A percentile compares a stretch with the other conserved stretches of the same genome.
phyloP scores from a whole-genome alignment of 2,888 invertebrate genomes.

The Drosophila dives region DNA sequence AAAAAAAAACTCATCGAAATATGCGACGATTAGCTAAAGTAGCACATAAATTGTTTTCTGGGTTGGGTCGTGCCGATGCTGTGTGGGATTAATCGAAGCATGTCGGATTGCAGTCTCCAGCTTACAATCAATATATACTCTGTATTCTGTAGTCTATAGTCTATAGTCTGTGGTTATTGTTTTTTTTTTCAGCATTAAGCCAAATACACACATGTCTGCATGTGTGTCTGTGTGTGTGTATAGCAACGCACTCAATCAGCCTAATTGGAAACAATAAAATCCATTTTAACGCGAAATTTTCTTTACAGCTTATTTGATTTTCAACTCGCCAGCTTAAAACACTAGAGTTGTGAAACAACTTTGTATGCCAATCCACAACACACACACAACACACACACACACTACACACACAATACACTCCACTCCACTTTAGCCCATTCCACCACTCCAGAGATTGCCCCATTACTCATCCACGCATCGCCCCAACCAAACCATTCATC shows the following conservation, averaged over 20 bases:
- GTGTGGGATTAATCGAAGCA: constrained; percentile 66
- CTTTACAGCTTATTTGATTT: constrained; percentile 74
- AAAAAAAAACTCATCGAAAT: constrained; percentile 2
- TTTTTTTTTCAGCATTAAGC: neutral
- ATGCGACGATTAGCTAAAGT: constrained; percentile 68
- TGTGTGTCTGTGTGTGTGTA: neutral
- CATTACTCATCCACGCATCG: constrained; percentile 44
- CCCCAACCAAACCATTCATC: constrained; percentile 18
- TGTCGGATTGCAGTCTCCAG: constrained; percentile 40
- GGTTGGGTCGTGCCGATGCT: constrained; percentile 43
- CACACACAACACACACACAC: neutral
- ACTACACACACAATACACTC: neutral
- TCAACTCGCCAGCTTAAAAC: constrained; percentile 32
- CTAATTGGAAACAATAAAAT: constrained; percentile 77
- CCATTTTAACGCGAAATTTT: constrained; percentile 75
- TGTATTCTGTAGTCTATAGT: constrained; percentile 3
- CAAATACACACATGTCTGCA: neutral
- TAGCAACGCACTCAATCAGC: constrained; percentile 67
- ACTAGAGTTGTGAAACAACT: constrained; percentile 33
- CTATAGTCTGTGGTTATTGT: neutral
- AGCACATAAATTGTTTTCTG: constrained; percentile 62
- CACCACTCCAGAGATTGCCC: constrained; percentile 33
- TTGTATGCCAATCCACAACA: constrained; percentile 5
- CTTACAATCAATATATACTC: constrained; percentile 27
- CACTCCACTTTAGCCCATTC: neutral